phyloP scores from a whole-genome alignment of 2,113 vertebrate species.

The Neoarius graeffei region DNA sequence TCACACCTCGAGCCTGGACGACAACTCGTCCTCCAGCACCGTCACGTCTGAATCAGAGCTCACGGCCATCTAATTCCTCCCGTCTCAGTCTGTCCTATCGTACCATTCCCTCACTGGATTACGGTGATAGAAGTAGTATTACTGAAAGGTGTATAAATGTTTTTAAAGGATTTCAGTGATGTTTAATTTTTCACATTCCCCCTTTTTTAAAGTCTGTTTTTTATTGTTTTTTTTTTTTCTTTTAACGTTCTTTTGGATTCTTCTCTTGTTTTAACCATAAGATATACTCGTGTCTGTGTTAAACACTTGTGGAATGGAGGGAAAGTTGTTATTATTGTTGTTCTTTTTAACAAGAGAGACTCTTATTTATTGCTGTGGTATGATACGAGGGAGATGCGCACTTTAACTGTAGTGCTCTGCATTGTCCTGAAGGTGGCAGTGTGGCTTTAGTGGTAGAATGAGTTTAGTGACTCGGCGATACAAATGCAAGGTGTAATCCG shows the following conservation, averaged over 20 bases:
- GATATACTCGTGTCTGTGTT: slow-evolving; percentile 8
- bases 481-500: slow-evolving; percentile 23
- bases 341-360: slow-evolving; percentile 7
- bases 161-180: slow-evolving; percentile 25
- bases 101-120: slow-evolving; percentile 27
- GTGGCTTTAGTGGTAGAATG: slow-evolving; percentile 31
- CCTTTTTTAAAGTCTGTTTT: neutral
- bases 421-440: slow-evolving; percentile 51
- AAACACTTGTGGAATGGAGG: slow-evolving; percentile 34
- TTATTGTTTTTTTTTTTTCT: neutral
- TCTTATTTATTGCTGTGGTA: slow-evolving; percentile 45
- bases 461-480: slow-evolving; percentile 12
- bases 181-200: neutral
- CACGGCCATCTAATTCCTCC: slow-evolving; percentile 49
- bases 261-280: slow-evolving; percentile 31
- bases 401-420: slow-evolving; percentile 36
- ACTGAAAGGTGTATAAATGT: slow-evolving; percentile 40
- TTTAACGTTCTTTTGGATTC: slow-evolving; percentile 37
- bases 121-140: slow-evolving; percentile 47
- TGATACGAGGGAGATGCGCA: slow-evolving; percentile 15
- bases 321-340: slow-evolving; percentile 1
- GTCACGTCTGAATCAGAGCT: slow-evolving; percentile 65
- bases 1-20: slow-evolving; percentile 64
- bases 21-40: slow-evolving; percentile 66
- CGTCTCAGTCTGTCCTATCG: neutral